Conservation (phyloP, 2,797 vertebrate genomes). For the Pelodytes ibericus region DNA sequence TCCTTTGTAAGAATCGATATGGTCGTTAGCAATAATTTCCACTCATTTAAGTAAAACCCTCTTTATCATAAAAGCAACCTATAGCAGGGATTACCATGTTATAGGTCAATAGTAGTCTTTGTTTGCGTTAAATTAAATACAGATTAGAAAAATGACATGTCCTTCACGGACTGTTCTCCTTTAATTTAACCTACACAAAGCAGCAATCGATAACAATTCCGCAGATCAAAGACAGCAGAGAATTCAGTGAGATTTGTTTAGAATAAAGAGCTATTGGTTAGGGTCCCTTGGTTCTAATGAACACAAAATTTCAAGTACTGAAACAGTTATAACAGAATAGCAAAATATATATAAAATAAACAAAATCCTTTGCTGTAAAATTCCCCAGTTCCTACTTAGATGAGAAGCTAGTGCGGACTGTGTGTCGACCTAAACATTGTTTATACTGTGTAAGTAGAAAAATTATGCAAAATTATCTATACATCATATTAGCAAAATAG, state of each 20-base stretch:
- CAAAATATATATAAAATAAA: too few relatives aligned
- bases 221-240: slow-evolving; percentile 15
- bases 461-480: too few relatives aligned
- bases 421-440: too few relatives aligned
- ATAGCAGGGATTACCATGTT: slow-evolving; percentile 8
- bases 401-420: too few relatives aligned
- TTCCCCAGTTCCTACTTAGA: too few relatives aligned
- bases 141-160: slow-evolving; percentile 37
- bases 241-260: neutral
- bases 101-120: slow-evolving; percentile 16
- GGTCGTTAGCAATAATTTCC: slow-evolving; percentile 13
- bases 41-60: slow-evolving; percentile 31
- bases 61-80: slow-evolving; percentile 27
- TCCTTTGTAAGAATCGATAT: slow-evolving; percentile 31
- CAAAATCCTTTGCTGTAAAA: too few relatives aligned
- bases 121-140: slow-evolving; percentile 35
- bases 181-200: slow-evolving; percentile 22
- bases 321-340: too few relatives aligned
- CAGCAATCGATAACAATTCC: slow-evolving; percentile 36
- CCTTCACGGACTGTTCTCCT: slow-evolving; percentile 21
- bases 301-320: neutral
- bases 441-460: too few relatives aligned
- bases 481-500: too few relatives aligned
- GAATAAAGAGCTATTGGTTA: neutral
- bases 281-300: neutral